Evolutionary conservation across 30 jellyfish, hydroid and myxozoan species (phyloP), one percentile per base, ranked within the genome.

Genomic region (Hydractinia echinata): DNA sequence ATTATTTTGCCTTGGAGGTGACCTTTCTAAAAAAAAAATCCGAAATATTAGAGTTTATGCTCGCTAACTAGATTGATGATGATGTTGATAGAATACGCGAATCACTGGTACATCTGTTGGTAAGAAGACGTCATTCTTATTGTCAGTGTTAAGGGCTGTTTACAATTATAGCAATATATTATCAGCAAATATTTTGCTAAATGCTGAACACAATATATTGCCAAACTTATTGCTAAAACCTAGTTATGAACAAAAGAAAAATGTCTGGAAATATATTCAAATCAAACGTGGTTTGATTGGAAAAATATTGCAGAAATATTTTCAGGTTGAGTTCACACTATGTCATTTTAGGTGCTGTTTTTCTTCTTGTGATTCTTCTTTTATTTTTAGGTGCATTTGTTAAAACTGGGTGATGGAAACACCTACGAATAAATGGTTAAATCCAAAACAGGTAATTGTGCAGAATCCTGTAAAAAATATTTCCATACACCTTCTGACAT

Each of bases 391-490:
- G 89, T 91, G 50, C 82, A 74, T 56, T 61, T 95, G 52, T 58
- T 91, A 73, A 86, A 86, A 72, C 71, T 78, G 52, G 56, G 80
- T 15, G 95, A 91, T 53, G 62, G 61, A 7, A n/a, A 70, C 54
- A 4, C 55, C 79, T 11, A 15, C n/a, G 55, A 21, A 48, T 14
- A 4, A 76, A 5, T 91, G 97, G 97, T 74, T 91, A 49, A 91
- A 91, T 53, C 97, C 97, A 16, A 73, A 76, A 8, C 89, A 88
- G 89, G 96, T 83, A 18, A 16, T 52, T 62, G 9, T 71, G 55
- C 44, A 2, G 44, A 30, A 30, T 30, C 44, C 44, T 30, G 2
- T 30, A 30, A 30, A 30, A n/a, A 30, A 30, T 30, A 30, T 30
- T 30, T 30, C 44, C 44, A 30, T 30, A 30, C 44, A 30, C 44